Evolutionary conservation across 1,140 invertebrate genomes (phyloP).

Genomic region (Lysiphlebus fabarum): DNA sequence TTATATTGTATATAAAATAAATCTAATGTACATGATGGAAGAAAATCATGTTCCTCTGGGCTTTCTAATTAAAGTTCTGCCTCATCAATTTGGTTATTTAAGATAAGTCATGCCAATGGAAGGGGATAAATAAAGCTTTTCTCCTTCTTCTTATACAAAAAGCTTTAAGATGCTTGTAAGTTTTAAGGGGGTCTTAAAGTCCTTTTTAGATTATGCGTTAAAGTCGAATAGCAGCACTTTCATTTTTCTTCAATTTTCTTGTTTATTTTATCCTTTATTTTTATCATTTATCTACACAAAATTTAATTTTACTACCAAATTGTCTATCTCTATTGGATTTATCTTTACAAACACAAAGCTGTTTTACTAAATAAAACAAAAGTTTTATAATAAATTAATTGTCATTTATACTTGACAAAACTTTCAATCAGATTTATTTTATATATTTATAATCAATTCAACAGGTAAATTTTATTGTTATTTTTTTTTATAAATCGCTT

Average conservation of each 20-base stretch:
- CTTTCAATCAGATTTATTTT: too few relatives aligned
- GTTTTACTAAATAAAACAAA: too few relatives aligned
- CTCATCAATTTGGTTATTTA: conserved; percentile 34
- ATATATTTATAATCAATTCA: too few relatives aligned
- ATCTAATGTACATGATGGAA: neutral
- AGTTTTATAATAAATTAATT: too few relatives aligned
- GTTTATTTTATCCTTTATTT: neutral
- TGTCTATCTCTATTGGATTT: too few relatives aligned
- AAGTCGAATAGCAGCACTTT: conserved; percentile 16
- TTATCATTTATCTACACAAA: too few relatives aligned
- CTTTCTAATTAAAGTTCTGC: conserved; percentile 31
- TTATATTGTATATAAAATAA: neutral
- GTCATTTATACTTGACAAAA: too few relatives aligned
- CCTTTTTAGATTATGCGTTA: conserved; percentile 14
- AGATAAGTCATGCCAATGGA: conserved; percentile 27
- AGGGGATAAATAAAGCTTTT: neutral
- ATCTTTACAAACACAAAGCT: too few relatives aligned
- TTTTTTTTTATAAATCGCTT: too few relatives aligned
- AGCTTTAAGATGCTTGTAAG: conserved; percentile 29
- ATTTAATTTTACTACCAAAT: too few relatives aligned
- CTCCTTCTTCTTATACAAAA: conserved; percentile 1
- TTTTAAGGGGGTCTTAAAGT: conserved; percentile 20
- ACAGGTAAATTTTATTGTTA: too few relatives aligned
- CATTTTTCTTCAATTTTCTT: neutral
- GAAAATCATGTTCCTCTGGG: conserved; percentile 4